These are phyloP conservation scores for Spilarctia lutea DNA, from an alignment of 2,888 invertebrate species.

Conservation along the genomic window DNA sequence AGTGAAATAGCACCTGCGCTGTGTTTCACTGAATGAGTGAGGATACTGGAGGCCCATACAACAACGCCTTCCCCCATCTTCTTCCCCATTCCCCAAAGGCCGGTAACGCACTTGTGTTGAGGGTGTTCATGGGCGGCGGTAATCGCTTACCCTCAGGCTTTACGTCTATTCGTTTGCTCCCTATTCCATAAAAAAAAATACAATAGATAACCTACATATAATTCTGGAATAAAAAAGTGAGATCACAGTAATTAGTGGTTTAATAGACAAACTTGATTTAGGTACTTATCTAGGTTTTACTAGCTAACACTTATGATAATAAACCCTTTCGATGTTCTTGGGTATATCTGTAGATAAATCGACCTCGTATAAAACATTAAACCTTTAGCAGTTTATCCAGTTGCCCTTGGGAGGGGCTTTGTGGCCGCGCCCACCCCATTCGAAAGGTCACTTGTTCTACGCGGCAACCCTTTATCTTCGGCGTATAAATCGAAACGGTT, in stretches of 20 bases:
- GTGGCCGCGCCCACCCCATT: slow-evolving; percentile 1
- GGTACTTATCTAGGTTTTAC: neutral
- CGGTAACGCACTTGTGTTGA: no score
- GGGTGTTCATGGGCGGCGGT: no score
- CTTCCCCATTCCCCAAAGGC: no score
- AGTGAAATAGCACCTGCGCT: no score
- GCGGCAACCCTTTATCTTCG: neutral
- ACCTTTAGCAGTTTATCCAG: neutral
- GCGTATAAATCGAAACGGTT: neutral
- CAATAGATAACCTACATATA: no score
- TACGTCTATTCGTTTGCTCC: no score
- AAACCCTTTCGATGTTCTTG: neutral
- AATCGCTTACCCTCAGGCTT: no score
- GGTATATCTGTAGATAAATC: neutral
- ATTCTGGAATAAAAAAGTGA: neutral
- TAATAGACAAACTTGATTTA: neutral
- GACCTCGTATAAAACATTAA: neutral
- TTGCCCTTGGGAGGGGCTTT: slow-evolving; percentile 3
- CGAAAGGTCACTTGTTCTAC: slow-evolving; percentile 18
- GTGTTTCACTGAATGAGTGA: no score
- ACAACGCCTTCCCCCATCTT: no score
- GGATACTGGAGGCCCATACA: no score
- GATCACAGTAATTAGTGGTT: neutral
- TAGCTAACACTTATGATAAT: neutral
- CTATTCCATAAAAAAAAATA: no score